Conservation (phyloP, 1,140 invertebrate genomes). For the Agrypnia vestita region DNA sequence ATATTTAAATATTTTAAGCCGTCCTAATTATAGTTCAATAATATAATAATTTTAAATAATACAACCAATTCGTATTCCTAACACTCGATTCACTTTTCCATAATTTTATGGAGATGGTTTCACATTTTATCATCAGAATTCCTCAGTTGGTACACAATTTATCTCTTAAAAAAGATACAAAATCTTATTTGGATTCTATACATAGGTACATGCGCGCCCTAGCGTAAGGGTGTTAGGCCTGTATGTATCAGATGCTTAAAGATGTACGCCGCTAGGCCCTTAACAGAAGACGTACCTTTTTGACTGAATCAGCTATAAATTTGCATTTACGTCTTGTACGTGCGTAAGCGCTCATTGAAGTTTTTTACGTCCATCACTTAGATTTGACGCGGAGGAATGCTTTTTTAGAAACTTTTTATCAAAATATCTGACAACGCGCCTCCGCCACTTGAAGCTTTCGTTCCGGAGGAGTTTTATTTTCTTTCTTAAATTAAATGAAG, state of each 20-base stretch:
- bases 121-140: too few relatives aligned
- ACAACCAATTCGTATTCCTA: too few relatives aligned
- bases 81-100: too few relatives aligned
- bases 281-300: background rate
- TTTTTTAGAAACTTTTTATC: conserved; percentile 15
- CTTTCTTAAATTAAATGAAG: background rate
- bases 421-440: conserved; percentile 14
- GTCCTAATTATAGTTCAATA: too few relatives aligned
- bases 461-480: conserved; percentile 12
- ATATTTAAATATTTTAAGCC: too few relatives aligned
- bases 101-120: too few relatives aligned
- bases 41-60: too few relatives aligned
- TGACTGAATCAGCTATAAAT: conserved; percentile 16
- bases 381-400: background rate
- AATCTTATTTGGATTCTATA: too few relatives aligned
- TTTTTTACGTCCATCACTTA: conserved; percentile 26
- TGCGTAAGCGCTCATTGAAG: conserved; percentile 22
- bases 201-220: too few relatives aligned
- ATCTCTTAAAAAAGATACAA: too few relatives aligned
- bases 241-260: conserved; percentile 6
- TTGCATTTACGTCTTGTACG: conserved; percentile 23
- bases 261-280: conserved; percentile 3
- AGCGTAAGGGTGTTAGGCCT: too few relatives aligned
- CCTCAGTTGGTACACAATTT: too few relatives aligned
- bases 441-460: background rate